phyloP scores from a whole-genome alignment of 2,113 vertebrate genomes.

The Thunnus thynnus region DNA sequence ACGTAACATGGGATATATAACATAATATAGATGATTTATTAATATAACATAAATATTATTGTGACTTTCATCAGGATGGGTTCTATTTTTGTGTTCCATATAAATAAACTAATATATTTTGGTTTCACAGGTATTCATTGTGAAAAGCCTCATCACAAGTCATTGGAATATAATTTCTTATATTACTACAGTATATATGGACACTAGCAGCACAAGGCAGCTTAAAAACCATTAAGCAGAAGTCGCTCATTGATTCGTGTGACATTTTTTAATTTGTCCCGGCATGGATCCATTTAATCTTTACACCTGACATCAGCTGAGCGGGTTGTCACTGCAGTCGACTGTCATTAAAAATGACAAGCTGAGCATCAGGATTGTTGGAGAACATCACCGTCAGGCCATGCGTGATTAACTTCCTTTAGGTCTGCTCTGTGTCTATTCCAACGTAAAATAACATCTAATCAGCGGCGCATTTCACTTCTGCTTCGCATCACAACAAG shows the following conservation, averaged over 20 bases:
- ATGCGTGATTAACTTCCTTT: conserved; percentile 59
- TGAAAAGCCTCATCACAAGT: not conserved
- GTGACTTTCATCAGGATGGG: not conserved
- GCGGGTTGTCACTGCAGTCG: conserved; percentile 6
- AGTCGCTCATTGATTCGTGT: not conserved
- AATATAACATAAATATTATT: not conserved
- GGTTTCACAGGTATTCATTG: not conserved
- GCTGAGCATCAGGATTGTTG: conserved; percentile 30
- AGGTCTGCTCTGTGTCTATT: conserved; percentile 19
- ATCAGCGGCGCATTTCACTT: conserved; percentile 58
- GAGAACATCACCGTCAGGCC: conserved; percentile 18
- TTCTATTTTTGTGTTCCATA: not conserved
- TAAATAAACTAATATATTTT: not conserved
- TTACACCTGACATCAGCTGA: conserved; percentile 48
- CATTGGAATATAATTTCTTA: not conserved
- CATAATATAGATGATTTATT: not conserved
- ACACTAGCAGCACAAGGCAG: not conserved
- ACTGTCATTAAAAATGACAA: conserved; percentile 40
- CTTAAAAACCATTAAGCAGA: not conserved
- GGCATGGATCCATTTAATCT: conserved; percentile 2
- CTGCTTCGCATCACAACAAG: conserved; percentile 64
- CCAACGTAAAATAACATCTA: conserved; percentile 56
- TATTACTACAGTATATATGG: not conserved
- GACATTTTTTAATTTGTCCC: not conserved
- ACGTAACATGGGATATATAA: no score